Evolutionary conservation across 2,797 vertebrate genomes (phyloP).

Genomic region (Pangasius djambal): DNA sequence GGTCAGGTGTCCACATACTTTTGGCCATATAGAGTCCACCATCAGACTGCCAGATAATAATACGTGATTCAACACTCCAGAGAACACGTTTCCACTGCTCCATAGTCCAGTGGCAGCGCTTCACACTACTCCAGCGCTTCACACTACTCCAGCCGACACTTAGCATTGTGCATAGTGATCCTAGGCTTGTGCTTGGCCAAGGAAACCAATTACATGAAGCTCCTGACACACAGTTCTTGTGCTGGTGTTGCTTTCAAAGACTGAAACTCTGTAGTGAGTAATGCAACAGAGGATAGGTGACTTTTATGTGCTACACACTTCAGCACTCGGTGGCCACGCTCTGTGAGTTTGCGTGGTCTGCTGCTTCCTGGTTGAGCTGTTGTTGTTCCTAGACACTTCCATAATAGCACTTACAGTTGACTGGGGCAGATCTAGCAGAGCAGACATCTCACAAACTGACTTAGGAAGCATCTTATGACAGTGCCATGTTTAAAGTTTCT

Average conservation of each 20-base stretch:
- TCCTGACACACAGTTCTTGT: neutral
- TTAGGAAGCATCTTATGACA: neutral
- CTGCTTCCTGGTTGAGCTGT: neutral
- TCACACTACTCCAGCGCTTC: neutral
- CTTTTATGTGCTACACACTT: neutral
- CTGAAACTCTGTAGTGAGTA: conserved; percentile 1
- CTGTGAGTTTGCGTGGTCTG: neutral
- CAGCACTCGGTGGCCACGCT: neutral
- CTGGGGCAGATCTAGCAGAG: neutral
- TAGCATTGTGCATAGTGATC: neutral
- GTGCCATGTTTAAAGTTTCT: neutral
- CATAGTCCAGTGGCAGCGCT: neutral
- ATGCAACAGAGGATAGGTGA: neutral
- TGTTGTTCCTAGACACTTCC: neutral
- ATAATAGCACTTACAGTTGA: neutral
- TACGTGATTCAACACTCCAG: neutral
- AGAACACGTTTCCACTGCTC: neutral
- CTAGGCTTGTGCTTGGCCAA: neutral
- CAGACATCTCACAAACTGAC: conserved; percentile 14
- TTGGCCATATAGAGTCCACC: neutral
- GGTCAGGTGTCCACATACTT: neutral
- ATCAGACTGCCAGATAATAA: neutral
- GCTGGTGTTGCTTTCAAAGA: neutral
- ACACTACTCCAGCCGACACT: neutral
- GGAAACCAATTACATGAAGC: neutral